Conservation (phyloP, 2,888 invertebrate species). For the Cheilosia impressa region DNA sequence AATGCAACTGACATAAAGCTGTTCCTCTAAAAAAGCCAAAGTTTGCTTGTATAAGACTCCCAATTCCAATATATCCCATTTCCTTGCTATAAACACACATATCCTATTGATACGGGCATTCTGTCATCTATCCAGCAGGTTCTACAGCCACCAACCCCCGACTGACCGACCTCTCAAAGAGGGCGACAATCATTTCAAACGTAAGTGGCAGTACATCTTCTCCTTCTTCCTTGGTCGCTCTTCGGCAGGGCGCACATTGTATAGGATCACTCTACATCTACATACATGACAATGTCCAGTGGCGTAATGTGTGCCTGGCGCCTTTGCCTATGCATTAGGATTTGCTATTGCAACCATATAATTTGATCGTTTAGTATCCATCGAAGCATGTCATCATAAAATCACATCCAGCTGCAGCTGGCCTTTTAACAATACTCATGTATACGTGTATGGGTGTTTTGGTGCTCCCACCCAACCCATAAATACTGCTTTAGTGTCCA, state of each 20-base stretch:
- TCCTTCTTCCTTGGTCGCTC: background rate
- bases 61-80: background rate
- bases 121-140: conserved; percentile 23
- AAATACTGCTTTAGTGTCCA: conserved; percentile 68
- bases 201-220: conserved; percentile 23
- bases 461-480: conserved; percentile 42
- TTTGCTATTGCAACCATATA: conserved; percentile 67
- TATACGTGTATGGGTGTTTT: background rate
- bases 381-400: conserved; percentile 71
- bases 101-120: background rate
- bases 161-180: background rate
- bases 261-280: background rate
- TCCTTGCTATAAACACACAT: background rate
- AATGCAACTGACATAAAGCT: no score
- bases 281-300: background rate
- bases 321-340: conserved; percentile 45
- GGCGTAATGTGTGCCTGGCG: background rate
- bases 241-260: background rate
- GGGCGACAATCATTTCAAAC: conserved; percentile 44
- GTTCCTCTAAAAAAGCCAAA: no score
- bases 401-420: conserved; percentile 67
- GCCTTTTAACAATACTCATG: conserved; percentile 43
- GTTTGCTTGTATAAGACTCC: no score
- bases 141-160: background rate
- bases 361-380: conserved; percentile 72